phyloP scores from a whole-genome alignment of 1,140 invertebrate genomes.

The Lasioglossum baleicum region DNA sequence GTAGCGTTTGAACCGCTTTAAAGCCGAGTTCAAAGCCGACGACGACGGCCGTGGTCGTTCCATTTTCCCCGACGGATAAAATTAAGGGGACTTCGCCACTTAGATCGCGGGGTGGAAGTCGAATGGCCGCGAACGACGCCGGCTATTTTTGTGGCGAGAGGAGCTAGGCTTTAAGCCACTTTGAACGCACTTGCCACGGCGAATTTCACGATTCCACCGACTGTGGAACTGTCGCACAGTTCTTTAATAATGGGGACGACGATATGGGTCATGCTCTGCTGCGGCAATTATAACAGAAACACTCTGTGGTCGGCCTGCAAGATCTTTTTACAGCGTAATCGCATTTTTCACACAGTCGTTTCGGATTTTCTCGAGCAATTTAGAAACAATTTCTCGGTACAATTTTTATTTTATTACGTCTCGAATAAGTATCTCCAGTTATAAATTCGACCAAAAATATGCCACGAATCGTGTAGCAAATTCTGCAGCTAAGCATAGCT shows the following conservation, averaged over 20 bases:
- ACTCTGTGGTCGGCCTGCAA: too few relatives aligned
- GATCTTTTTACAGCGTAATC: too few relatives aligned
- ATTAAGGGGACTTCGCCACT: constrained; percentile 57
- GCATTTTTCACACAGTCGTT: too few relatives aligned
- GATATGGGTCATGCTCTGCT: not conserved
- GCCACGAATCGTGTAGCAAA: too few relatives aligned
- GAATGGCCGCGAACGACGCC: constrained; percentile 58
- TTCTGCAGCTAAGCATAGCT: too few relatives aligned
- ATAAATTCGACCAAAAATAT: too few relatives aligned
- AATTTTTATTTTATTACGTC: too few relatives aligned
- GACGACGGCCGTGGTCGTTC: constrained; percentile 7
- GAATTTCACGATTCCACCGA: constrained; percentile 41
- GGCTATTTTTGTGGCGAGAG: constrained; percentile 64
- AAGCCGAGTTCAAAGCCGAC: constrained; percentile 13
- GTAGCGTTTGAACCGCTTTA: constrained; percentile 6
- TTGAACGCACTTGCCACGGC: constrained; percentile 38
- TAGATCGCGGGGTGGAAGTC: constrained; percentile 57
- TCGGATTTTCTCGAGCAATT: too few relatives aligned
- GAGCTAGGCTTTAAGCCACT: constrained; percentile 40
- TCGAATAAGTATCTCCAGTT: too few relatives aligned
- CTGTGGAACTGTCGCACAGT: not conserved
- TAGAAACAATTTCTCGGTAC: too few relatives aligned
- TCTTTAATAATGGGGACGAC: not conserved
- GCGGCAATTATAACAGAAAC: not conserved
- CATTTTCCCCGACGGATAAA: constrained; percentile 46